Evolutionary conservation across 2,888 invertebrate species (phyloP), one percentile per base, ranked within the genome.

Genomic region (Crematogaster levior): DNA sequence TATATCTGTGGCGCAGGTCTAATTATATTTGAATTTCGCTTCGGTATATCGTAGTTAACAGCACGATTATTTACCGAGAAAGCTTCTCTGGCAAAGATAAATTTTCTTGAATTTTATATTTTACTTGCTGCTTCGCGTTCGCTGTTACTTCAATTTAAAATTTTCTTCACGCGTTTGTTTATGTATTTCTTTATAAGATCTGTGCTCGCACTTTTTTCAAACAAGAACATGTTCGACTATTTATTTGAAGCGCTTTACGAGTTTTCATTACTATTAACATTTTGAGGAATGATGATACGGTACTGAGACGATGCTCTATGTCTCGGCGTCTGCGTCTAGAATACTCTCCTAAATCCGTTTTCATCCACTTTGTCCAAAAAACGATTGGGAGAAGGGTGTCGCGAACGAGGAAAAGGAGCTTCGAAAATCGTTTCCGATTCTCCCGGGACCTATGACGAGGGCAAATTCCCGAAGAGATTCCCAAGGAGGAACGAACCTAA

Each of bases 401-500:
- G 77, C 43, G 18, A 6, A 34, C 48, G 43, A 82, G 65, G 70
- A 58, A 37, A 58, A 66, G 65, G 63, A 73, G 61, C 74, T 24
- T 48, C 65, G 83, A 72, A 72, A 85, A 89, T 90, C 86, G 87
- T 81, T 87, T 84, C 82, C 85, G 74, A 70, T 79, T 79, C 90
- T 85, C 87, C 56, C 34, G 89, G 86, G 90, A 85, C 89, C 89
- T 86, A 90, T 89, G 90, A 90, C 89, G 89, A 85, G 84, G 85
- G 87, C 85, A 87, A 88, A 88, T 88, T 90, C 86, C 82, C 86
- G 85, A 83, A 81, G 90, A 88, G 90, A 91, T 91, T 88, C 83
- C 82, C 85, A 72, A 77, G 84, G 80, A 80, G 87, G 81, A 90
- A 89, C 90, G 89, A 88, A 89, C 89, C 88, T 90, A 90, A 91